Percentiles rank a stretch among this genome's conserved stretches.
Evolutionary conservation across 2,113 vertebrate genomes (phyloP).

Genomic region (Sylvietta virens): DNA sequence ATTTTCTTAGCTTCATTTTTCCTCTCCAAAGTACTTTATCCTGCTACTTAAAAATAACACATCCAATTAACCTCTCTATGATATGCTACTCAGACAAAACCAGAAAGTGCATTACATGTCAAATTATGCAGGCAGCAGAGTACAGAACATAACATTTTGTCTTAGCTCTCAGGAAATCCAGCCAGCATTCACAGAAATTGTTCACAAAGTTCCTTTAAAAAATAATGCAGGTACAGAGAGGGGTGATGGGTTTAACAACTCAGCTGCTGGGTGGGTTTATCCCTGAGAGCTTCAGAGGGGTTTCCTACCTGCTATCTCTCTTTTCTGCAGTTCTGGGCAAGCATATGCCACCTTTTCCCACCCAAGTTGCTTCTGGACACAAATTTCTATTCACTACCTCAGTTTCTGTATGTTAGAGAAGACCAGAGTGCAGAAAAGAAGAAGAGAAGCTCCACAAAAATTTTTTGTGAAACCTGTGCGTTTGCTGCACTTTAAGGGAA

Average conservation of each 20-base stretch:
- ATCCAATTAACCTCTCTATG: constrained; percentile 54
- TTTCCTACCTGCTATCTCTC: background rate
- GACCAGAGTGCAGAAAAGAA: background rate
- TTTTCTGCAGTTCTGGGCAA: background rate
- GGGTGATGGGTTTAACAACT: background rate
- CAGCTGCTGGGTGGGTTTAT: background rate
- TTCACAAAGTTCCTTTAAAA: background rate
- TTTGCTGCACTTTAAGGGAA: background rate
- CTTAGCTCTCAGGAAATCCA: constrained; percentile 48
- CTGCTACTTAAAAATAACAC: constrained; percentile 60
- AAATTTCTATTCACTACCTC: background rate
- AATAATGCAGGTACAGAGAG: background rate
- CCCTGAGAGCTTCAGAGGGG: background rate
- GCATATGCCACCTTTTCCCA: background rate
- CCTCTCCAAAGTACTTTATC: background rate
- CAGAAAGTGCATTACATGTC: constrained; percentile 38
- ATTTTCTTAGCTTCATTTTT: constrained; percentile 42
- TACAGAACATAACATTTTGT: constrained; percentile 37
- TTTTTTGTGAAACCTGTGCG: background rate
- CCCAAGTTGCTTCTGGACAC: background rate
- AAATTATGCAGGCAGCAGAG: constrained; percentile 50
- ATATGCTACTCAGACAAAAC: background rate
- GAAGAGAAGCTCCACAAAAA: background rate
- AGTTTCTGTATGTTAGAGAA: background rate
- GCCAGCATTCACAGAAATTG: background rate